Evolutionary conservation across 1,140 invertebrate genomes (phyloP), one percentile per base, ranked within the genome.

Genomic region (Campodea augens): DNA sequence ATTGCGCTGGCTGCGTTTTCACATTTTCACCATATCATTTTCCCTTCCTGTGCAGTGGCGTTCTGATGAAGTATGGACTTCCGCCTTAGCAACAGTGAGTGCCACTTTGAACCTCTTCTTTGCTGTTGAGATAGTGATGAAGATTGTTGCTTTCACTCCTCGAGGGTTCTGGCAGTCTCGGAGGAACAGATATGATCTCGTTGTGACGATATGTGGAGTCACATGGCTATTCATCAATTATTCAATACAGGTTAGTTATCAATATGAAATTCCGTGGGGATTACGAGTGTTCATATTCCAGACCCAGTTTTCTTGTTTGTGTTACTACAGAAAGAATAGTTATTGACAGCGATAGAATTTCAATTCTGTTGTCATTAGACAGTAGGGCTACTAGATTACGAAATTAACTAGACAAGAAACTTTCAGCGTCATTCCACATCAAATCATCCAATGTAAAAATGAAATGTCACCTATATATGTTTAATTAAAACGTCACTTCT

Each of bases 91-190:
- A 24, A 77, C 81, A 21, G 71, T 93, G 18, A 92, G 88, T 21
- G 86, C 85, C 32, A 69, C 82, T 43, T 72, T 95, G 41, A 87
- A 80, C 22, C 63, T 84, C 50, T 73, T 86, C 40, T 91, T 90
- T 66, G 74, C 86, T n/a, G 70, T 84, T 51, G 83, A 98, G 73
- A 91, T 97, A 25, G 71, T 97, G 15, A 89, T 99, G 77, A 99
- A 99, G 71, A 89, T 89, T 59, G 86, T 95, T 46, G 95, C 95
- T n/a, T 95, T 98, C 64, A 97, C 91, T 25, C 85, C 91, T 45
- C 72, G 82, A 49, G 95, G 96, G 37, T 99, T 99, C 67, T 97
- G 93, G 85, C 93, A 98, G 61, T 96, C 90, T 44, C 69, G 92
- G 54, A 72, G 96, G 54, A 99, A 99, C 68, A 73, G 93, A 57